phyloP scores from a whole-genome alignment of 2,113 vertebrate genomes.

The Opisthocomus hoazin region DNA sequence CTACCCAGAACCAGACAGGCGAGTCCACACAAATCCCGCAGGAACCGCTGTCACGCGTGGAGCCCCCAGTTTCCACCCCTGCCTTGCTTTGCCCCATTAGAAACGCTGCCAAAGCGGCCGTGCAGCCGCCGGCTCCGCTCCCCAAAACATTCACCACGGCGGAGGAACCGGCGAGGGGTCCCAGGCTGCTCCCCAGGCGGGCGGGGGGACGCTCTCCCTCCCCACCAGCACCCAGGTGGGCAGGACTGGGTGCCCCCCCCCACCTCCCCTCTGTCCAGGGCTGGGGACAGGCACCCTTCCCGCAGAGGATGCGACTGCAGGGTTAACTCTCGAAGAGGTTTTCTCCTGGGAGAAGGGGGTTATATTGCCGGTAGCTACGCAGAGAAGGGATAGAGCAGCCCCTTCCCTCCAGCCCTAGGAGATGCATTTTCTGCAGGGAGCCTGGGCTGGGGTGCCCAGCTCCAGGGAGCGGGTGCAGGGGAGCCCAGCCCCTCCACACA shows the following conservation, averaged over 20 bases:
- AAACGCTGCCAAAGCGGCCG: neutral
- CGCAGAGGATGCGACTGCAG: neutral
- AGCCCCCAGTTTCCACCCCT: neutral
- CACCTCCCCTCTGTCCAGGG: too few relatives aligned
- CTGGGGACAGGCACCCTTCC: neutral
- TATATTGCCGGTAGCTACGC: neutral
- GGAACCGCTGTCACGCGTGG: neutral
- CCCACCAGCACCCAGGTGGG: neutral
- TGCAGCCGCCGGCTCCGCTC: neutral
- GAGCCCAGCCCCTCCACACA: neutral
- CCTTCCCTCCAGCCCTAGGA: neutral
- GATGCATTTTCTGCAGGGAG: rapidly evolving
- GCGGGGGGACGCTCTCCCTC: neutral
- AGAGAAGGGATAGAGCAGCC: neutral
- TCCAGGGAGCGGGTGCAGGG: rapidly evolving
- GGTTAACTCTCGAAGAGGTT: neutral
- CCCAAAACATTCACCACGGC: rapidly evolving
- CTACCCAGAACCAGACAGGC: neutral
- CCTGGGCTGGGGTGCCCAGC: neutral
- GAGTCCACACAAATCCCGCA: neutral
- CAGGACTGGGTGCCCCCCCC: neutral
- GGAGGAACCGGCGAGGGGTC: neutral
- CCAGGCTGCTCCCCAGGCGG: neutral
- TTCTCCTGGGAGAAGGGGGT: neutral
- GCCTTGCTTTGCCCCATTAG: neutral